phyloP scores from a whole-genome alignment of 2,113 vertebrate species.

The Cariama cristata region DNA sequence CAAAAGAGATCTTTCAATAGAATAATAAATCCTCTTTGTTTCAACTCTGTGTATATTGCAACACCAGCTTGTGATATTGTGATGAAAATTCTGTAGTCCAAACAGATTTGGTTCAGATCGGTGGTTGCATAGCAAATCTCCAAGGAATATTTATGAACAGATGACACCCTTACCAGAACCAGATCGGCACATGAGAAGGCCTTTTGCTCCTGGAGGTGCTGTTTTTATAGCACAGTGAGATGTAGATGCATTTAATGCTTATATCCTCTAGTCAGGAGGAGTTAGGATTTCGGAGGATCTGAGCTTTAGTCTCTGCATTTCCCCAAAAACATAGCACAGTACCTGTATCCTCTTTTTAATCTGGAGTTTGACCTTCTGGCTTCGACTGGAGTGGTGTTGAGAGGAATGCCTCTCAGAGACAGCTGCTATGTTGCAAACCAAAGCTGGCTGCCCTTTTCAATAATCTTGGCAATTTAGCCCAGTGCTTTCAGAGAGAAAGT shows the following conservation, averaged over 20 bases:
- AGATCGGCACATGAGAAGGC: neutral
- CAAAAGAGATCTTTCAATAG: neutral
- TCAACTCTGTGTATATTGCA: neutral
- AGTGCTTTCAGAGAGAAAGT: neutral
- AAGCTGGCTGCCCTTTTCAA: neutral
- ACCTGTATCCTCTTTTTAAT: neutral
- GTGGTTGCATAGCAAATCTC: neutral
- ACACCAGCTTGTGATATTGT: constrained; percentile 4
- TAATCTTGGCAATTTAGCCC: neutral
- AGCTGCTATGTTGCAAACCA: neutral
- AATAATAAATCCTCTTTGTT: neutral
- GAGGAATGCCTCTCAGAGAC: neutral
- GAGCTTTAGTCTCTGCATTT: neutral
- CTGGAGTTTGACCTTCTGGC: neutral
- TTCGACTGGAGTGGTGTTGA: neutral
- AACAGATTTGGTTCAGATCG: constrained; percentile 39
- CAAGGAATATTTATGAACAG: constrained; percentile 51
- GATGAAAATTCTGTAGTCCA: constrained; percentile 34
- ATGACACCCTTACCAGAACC: constrained; percentile 37
- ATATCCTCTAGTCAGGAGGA: neutral
- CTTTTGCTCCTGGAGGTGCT: constrained; percentile 30
- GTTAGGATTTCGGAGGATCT: neutral
- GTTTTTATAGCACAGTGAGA: neutral
- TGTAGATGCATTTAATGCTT: neutral
- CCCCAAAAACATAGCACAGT: neutral